Base-by-base conservation (phyloP, 2,888 invertebrate species). In the Spisula subtruncata region DNA sequence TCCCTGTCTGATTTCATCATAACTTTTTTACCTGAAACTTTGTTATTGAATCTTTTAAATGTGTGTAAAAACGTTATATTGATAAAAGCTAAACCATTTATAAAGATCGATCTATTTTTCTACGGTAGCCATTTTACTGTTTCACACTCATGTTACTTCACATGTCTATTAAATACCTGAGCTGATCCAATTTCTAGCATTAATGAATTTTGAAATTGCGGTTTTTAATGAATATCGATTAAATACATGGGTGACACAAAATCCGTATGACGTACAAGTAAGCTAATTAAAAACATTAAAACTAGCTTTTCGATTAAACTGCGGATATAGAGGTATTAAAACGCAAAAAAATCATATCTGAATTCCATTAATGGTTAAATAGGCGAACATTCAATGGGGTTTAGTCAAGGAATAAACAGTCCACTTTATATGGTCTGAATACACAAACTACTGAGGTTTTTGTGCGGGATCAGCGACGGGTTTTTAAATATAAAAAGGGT, bases 271-370 rank as follows among this genome's bases (percentile, higher is more conserved):
- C 18, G 56, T 56, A 56, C 56, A 18, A 66, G 51, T 51, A 1
- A 16, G 60, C 60, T 66, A 66, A 66, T 66, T 66, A 56, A 56
- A 56, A 56, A 56, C n/a, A 56, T n/a, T 18, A 66, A 25, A 66
- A 51, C 60, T 25, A 10, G 25, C 60, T 25, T 51, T 51, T 51
- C 12, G 51, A 12, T 51, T 12, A 51, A 10, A 66, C n/a, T n/a
- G n/a, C n/a, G 25, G 2, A 6, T 66, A 66, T 0, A 4, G 60
- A 2, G 25, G 60, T 25, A 66, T 66, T 66, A 66, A 66, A 66
- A 51, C 51, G 51, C 51, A 8, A 25, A 25, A 66, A n/a, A 66
- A n/a, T 66, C 60, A 66, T 66, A 25, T 66, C 60, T 4, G 60
- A 66, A 66, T 25, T 25, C n/a, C 60, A 25, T 66, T 25, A n/a